These are phyloP conservation scores for Luidia sarsii DNA, from an alignment of 53 echinoderm and acorn worm species.

Conservation along the genomic window DNA sequence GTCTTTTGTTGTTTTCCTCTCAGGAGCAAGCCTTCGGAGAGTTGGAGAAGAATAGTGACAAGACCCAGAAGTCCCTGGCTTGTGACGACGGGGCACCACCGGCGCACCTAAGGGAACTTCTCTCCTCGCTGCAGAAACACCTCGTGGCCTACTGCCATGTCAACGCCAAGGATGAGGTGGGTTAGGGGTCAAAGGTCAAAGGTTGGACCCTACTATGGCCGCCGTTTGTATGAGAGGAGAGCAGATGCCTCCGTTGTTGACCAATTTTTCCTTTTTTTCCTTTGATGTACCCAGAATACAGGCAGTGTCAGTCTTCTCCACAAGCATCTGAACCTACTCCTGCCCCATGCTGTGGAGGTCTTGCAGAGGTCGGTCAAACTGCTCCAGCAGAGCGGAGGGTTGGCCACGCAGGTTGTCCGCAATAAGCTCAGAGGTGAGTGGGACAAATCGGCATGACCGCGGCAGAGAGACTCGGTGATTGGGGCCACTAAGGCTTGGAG, in stretches of 20 bases:
- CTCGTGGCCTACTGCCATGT: conserved; percentile 87
- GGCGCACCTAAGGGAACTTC: conserved; percentile 84
- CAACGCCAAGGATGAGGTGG: conserved; percentile 78
- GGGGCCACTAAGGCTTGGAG: not conserved
- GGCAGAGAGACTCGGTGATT: no score
- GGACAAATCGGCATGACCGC: not conserved
- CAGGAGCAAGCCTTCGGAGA: conserved; percentile 99
- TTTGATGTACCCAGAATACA: conserved; percentile 71
- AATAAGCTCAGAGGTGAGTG: conserved; percentile 89
- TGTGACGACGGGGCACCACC: conserved; percentile 96
- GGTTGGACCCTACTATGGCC: no score
- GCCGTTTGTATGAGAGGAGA: no score
- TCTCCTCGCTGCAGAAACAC: conserved; percentile 97
- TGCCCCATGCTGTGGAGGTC: conserved; percentile 97
- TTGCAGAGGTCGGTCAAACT: conserved; percentile 81
- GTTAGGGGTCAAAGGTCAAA: not conserved
- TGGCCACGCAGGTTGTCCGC: conserved; percentile 72
- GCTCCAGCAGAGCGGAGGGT: conserved; percentile 81
- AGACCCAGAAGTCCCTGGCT: conserved; percentile 80
- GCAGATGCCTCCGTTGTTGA: no score
- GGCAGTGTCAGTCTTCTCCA: conserved; percentile 79
- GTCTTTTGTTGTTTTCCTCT: not conserved
- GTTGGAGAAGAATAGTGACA: conserved; percentile 98
- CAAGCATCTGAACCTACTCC: conserved; percentile 86
- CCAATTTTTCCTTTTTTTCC: no score